phyloP scores from a whole-genome alignment of 2,113 vertebrate species.

The western clawed frog (Xenopus tropicalis) region DNA sequence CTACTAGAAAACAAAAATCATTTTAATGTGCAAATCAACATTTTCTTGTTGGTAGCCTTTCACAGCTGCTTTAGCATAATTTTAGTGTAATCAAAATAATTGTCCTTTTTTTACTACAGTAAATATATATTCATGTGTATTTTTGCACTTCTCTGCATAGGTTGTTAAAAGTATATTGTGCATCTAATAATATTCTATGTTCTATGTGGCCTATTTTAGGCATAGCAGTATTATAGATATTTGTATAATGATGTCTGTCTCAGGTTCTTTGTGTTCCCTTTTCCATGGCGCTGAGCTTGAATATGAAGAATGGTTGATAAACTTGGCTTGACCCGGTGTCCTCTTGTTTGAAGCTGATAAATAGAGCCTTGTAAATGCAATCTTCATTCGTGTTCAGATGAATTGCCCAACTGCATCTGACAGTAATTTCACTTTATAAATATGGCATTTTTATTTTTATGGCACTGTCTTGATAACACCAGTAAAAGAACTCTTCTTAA shows the following conservation, averaged over 20 bases:
- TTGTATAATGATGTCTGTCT: slow-evolving; percentile 27
- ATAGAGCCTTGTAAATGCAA: slow-evolving; percentile 37
- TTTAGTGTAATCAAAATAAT: no score
- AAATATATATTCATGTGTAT: no score
- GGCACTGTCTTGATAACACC: slow-evolving; percentile 1
- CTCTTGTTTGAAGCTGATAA: slow-evolving; percentile 42
- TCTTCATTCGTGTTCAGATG: slow-evolving; percentile 20
- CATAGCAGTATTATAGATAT: neutral
- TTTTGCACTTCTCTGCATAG: no score
- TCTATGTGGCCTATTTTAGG: no score
- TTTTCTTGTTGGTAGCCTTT: slow-evolving; percentile 17
- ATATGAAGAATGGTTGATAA: slow-evolving; percentile 37
- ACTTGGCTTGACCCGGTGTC: slow-evolving; percentile 34
- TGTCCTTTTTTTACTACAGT: no score
- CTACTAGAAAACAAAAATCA: neutral
- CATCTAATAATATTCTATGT: no score
- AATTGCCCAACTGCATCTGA: slow-evolving; percentile 7
- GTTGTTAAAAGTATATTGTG: no score
- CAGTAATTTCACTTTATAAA: slow-evolving; percentile 21
- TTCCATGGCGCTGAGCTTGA: slow-evolving; percentile 22
- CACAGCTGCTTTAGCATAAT: neutral
- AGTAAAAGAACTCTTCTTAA: slow-evolving; percentile 9
- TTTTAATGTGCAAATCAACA: slow-evolving; percentile 3
- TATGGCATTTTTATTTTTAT: slow-evolving; percentile 7
- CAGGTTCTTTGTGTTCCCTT: slow-evolving; percentile 21